Conservation (phyloP, 2,113 vertebrate species). For the Lonchura striata region DNA sequence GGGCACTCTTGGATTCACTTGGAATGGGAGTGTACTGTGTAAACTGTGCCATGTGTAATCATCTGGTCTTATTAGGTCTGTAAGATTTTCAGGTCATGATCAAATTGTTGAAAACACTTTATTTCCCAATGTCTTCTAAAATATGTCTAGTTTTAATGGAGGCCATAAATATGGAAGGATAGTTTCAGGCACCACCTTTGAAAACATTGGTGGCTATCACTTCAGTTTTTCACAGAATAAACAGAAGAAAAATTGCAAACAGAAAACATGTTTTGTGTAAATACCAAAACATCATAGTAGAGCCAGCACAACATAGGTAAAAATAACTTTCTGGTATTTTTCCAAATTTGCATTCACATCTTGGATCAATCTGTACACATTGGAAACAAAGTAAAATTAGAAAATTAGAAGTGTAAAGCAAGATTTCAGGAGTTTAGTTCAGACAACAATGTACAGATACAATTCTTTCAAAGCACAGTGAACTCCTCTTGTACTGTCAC, state of each 20-base stretch:
- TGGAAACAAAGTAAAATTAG: constrained; percentile 2
- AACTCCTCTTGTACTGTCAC: constrained; percentile 50
- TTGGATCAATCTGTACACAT: neutral
- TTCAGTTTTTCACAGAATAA: neutral
- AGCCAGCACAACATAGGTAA: neutral
- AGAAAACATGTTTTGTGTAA: constrained; percentile 28
- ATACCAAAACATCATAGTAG: neutral
- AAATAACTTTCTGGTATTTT: constrained; percentile 19
- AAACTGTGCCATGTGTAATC: neutral
- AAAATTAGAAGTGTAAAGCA: neutral
- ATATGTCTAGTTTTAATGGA: neutral
- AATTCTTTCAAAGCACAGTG: constrained; percentile 46
- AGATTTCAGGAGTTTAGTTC: neutral
- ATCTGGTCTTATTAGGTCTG: neutral
- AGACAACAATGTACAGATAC: neutral
- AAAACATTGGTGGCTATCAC: neutral
- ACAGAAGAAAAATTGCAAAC: neutral
- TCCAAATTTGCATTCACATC: neutral
- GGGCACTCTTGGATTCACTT: fast-evolving
- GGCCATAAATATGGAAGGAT: neutral
- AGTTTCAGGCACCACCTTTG: neutral
- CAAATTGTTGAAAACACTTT: neutral
- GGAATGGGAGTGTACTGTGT: neutral
- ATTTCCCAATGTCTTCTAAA: neutral
- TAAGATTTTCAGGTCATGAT: neutral